Conservation (phyloP, 2,888 invertebrate genomes). For the Acleris sparsana region DNA sequence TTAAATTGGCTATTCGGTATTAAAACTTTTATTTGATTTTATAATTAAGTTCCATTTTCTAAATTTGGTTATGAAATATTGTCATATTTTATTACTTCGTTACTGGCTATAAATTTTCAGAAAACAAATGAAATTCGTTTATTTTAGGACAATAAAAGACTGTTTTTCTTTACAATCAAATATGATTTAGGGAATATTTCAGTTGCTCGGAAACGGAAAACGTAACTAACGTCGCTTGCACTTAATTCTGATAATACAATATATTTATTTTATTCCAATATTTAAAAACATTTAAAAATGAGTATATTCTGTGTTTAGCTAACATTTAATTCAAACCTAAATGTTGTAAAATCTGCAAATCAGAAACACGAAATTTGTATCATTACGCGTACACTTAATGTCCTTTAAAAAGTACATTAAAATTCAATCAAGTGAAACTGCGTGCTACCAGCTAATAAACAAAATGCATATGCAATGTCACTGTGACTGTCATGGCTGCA, state of each 20-base stretch:
- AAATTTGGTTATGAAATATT: conserved; percentile 33
- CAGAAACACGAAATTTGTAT: too few relatives aligned
- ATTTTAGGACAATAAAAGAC: background rate
- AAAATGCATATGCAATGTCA: background rate
- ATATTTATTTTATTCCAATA: too few relatives aligned
- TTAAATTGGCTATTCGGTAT: conserved; percentile 46
- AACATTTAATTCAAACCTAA: too few relatives aligned
- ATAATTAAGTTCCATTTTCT: conserved; percentile 45
- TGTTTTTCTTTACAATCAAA: background rate
- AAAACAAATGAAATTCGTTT: conserved; percentile 4
- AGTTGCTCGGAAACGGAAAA: too few relatives aligned
- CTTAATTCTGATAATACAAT: too few relatives aligned
- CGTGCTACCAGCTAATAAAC: background rate
- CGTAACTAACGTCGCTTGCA: too few relatives aligned
- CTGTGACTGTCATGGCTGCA: conserved; percentile 2
- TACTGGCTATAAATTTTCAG: conserved; percentile 7
- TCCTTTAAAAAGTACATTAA: background rate
- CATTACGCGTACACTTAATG: background rate
- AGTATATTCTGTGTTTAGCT: too few relatives aligned
- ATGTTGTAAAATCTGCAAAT: too few relatives aligned
- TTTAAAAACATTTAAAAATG: too few relatives aligned
- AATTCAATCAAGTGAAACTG: background rate
- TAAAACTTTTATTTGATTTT: conserved; percentile 49
- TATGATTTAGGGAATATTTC: too few relatives aligned
- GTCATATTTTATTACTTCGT: conserved; percentile 4